Base-by-base conservation (phyloP, 2,888 invertebrate genomes). In the Glomeris marginata region DNA sequence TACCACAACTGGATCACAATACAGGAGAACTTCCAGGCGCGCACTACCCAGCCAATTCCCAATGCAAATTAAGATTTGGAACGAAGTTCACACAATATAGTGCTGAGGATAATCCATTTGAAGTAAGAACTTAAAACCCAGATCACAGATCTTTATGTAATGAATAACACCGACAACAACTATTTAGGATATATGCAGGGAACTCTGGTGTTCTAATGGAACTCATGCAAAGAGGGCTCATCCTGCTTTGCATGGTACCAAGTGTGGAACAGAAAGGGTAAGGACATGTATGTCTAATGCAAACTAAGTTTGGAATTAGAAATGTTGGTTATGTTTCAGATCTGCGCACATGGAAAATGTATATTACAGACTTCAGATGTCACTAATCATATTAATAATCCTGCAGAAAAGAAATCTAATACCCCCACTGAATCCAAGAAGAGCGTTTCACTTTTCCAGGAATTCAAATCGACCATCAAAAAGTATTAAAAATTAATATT, bases 181-280 rank as follows among this genome's bases (percentile, higher is more conserved):
- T 45, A 21, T 41, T 5, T 48, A 66, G 63, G 58, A 63, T 48
- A 59, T 66, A 22, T 66, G 65, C 47, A 60, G 62, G 45, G 64
- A 65, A 51, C 52, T 66, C 13, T 65, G 65, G 60, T 66, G 65
- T 58, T 58, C 58, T 2, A 62, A 64, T 53, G 59, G 60, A 15
- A 60, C 62, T 0, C 63, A 65, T 58, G 64, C 65, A 13, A 59
- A 63, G 34, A 58, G 63, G 10, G 63, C 64, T 6, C 66, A 66
- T 58, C 66, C 66, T 13, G 66, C 66, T 4, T 52, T 66, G 8
- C 65, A 66, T 54, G 66, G 66, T 15, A 64, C 63, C 10, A 53
- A 58, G n/a, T 66, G 66, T 52, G 62, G 13, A 22, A 16, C 1
- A 47, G 36, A 20, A 37, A 47, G 20, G 38, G 47, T 47, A 36